Conservation (phyloP, 1,140 invertebrate species). For the Orius insidiosus region DNA sequence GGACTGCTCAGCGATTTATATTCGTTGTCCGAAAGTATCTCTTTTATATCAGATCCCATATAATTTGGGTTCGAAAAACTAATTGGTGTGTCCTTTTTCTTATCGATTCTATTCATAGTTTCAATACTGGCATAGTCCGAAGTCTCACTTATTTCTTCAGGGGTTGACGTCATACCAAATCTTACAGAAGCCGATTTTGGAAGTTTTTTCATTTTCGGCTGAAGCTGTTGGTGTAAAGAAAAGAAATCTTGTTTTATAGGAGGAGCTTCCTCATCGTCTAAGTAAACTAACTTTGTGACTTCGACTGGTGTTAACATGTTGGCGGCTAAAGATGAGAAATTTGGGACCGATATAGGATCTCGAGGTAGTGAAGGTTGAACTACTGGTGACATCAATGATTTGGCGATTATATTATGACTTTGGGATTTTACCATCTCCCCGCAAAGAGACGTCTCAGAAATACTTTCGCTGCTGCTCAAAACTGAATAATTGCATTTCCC, state of each 20-base stretch:
- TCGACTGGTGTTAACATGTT: slow-evolving; percentile 41
- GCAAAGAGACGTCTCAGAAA: slow-evolving; percentile 18
- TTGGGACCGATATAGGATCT: slow-evolving; percentile 58
- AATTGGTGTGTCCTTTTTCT: slow-evolving; percentile 17
- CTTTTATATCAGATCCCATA: slow-evolving; percentile 38
- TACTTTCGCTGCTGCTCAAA: slow-evolving; percentile 28
- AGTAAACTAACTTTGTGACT: slow-evolving; percentile 46
- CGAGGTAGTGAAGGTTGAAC: slow-evolving; percentile 31
- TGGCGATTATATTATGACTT: slow-evolving; percentile 37
- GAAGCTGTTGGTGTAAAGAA: slow-evolving; percentile 22
- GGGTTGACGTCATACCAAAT: slow-evolving; percentile 35
- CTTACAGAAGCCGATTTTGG: slow-evolving; percentile 41
- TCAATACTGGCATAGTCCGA: slow-evolving; percentile 63
- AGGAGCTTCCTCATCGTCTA: slow-evolving; percentile 37
- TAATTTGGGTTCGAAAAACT: slow-evolving; percentile 51
- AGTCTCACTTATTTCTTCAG: slow-evolving; percentile 43
- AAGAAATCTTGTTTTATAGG: slow-evolving; percentile 19
- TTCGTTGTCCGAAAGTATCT: slow-evolving; percentile 24
- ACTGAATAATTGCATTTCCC: slow-evolving; percentile 53
- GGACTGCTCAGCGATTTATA: slow-evolving; percentile 22
- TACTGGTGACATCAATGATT: slow-evolving; percentile 18
- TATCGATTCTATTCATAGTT: slow-evolving; percentile 33
- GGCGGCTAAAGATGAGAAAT: slow-evolving; percentile 34
- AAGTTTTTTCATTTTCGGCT: slow-evolving; percentile 24
- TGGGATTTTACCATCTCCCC: slow-evolving; percentile 39